Percentiles rank a stretch among this genome's conserved stretches.
These are phyloP conservation scores for Stichodactyla mertensii DNA, from an alignment of 64 coral and sea anemone genomes.

Conservation along the genomic window DNA sequence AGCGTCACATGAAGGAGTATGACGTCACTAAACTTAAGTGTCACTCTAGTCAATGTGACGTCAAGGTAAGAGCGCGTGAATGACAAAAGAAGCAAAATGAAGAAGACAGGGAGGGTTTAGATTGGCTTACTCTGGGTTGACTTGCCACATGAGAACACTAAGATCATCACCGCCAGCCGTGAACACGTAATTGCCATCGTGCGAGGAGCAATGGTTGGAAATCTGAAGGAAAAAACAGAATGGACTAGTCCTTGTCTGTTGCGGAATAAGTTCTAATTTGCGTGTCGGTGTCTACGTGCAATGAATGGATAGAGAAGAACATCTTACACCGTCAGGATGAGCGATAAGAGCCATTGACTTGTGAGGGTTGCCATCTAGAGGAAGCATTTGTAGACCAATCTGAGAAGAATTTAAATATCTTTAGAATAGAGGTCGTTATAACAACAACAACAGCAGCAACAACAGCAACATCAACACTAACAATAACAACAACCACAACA, in stretches of 20 bases:
- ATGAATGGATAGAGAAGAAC: neutral
- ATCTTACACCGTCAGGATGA: conserved; percentile 73
- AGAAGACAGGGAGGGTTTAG: neutral
- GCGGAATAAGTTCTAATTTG: no score
- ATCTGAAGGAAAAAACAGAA: conserved; percentile 43
- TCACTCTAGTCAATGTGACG: neutral
- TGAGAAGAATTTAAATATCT: neutral
- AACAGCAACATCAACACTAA: no score
- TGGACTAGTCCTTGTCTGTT: neutral
- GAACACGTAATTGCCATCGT: conserved; percentile 87
- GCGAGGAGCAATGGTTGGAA: conserved; percentile 58
- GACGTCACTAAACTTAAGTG: neutral
- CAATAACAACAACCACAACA: no score
- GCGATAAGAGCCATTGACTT: conserved; percentile 95
- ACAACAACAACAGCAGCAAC: no score
- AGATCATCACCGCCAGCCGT: conserved; percentile 86
- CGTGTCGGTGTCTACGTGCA: neutral
- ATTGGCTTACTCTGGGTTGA: conserved; percentile 68
- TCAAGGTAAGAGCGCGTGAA: neutral
- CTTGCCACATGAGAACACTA: conserved; percentile 76
- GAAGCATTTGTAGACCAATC: conserved; percentile 92
- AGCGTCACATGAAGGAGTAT: neutral
- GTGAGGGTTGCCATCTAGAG: conserved; percentile 94
- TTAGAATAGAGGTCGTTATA: no score
- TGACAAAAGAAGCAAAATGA: no score